Evolutionary conservation across 2,797 vertebrate species (phyloP).

Genomic region (Harpagifer antarcticus): DNA sequence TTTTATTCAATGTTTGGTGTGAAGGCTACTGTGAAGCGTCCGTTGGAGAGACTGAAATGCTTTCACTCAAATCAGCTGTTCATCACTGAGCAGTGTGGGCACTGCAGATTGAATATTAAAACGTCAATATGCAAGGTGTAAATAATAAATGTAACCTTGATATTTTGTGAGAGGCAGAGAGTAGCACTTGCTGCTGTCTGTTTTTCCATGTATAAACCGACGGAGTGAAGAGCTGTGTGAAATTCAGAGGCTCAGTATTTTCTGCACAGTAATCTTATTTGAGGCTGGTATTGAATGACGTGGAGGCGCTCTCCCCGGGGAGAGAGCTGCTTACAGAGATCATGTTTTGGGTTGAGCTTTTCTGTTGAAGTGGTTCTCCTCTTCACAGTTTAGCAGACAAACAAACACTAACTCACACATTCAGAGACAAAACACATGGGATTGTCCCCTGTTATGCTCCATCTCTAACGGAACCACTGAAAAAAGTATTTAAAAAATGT

Average conservation of each 20-base stretch:
- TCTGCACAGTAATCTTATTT: constrained; percentile 73
- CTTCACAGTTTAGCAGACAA: constrained; percentile 8
- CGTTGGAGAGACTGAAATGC: constrained; percentile 21
- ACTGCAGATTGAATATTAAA: not conserved
- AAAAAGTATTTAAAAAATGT: not conserved
- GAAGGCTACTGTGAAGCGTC: constrained; percentile 11
- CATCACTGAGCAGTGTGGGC: not conserved
- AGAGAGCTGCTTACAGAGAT: constrained; percentile 36
- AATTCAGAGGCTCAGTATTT: constrained; percentile 52
- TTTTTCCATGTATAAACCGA: constrained; percentile 1
- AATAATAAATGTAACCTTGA: constrained; percentile 39
- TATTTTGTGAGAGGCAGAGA: constrained; percentile 21
- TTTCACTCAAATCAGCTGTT: constrained; percentile 11
- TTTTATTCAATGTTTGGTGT: constrained; percentile 7
- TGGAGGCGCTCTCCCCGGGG: constrained; percentile 28
- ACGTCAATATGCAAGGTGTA: constrained; percentile 24
- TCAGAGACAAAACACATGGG: constrained; percentile 22
- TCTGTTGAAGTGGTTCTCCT: not conserved
- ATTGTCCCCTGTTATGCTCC: constrained; percentile 8
- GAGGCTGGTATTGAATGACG: constrained; percentile 58
- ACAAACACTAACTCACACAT: constrained; percentile 1
- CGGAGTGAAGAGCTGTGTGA: constrained; percentile 30
- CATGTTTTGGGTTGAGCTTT: constrained; percentile 28
- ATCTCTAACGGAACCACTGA: not conserved
- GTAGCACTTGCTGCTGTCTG: not conserved